Conservation (phyloP, 2,797 vertebrate genomes). For the Phalloptychus januarius region DNA sequence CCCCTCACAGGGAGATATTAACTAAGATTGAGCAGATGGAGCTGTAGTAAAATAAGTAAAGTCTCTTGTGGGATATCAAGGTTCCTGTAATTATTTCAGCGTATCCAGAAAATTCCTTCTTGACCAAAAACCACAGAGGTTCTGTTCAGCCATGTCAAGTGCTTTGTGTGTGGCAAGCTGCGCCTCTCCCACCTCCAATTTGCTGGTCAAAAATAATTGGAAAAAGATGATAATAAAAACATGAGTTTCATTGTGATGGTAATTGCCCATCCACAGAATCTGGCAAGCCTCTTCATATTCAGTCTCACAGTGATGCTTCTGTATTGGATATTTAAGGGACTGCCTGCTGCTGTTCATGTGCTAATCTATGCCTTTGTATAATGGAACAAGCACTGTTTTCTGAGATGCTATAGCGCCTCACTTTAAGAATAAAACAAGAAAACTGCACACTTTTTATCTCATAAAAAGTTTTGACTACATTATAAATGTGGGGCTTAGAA, state of each 20-base stretch:
- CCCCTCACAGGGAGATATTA: slow-evolving; percentile 24
- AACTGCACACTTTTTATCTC: slow-evolving; percentile 67
- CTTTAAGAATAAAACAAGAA: slow-evolving; percentile 64
- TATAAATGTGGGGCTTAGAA: slow-evolving; percentile 74
- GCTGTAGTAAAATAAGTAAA: slow-evolving; percentile 18
- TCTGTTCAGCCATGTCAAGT: slow-evolving; percentile 23
- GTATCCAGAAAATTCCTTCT: slow-evolving; percentile 44
- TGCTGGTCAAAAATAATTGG: slow-evolving; percentile 29
- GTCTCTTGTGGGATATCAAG: slow-evolving; percentile 26
- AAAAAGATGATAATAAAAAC: slow-evolving; percentile 23
- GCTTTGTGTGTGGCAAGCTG: slow-evolving; percentile 53
- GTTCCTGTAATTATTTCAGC: slow-evolving; percentile 63
- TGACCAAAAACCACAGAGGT: slow-evolving; percentile 37
- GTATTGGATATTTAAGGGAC: slow-evolving; percentile 64
- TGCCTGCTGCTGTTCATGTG: slow-evolving; percentile 74
- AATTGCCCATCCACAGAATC: slow-evolving; percentile 54
- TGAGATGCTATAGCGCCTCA: slow-evolving; percentile 44
- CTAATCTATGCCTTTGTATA: slow-evolving; percentile 67
- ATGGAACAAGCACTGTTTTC: slow-evolving; percentile 53
- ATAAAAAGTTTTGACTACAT: slow-evolving; percentile 65
- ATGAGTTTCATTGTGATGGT: slow-evolving; percentile 70
- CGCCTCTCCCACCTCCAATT: slow-evolving; percentile 27
- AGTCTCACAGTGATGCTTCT: slow-evolving; percentile 63
- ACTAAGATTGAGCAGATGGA: slow-evolving; percentile 32
- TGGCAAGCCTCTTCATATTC: slow-evolving; percentile 58